Conservation (phyloP, 2,113 vertebrate genomes). For the Amblyornis subalaris region DNA sequence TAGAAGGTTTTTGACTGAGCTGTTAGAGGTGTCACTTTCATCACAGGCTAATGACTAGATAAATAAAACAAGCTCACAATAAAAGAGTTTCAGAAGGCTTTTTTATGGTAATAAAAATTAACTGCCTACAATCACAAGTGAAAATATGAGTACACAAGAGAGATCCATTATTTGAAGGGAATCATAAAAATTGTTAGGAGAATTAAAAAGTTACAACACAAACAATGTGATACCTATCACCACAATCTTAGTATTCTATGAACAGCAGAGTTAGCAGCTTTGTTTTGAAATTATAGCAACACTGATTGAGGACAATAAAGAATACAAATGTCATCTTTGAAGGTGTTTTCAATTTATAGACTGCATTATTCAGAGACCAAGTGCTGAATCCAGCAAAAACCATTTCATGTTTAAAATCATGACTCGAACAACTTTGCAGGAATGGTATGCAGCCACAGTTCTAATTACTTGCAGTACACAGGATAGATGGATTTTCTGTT, state of each 20-base stretch:
- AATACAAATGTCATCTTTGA: background rate
- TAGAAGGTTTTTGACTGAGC: constrained; percentile 44
- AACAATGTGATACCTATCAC: background rate
- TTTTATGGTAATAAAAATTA: constrained; percentile 60
- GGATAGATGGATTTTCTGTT: background rate
- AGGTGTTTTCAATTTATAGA: background rate
- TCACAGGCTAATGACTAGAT: constrained; percentile 41
- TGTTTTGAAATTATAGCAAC: constrained; percentile 27
- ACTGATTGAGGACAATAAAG: constrained; percentile 8
- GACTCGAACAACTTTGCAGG: background rate
- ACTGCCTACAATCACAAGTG: constrained; percentile 41
- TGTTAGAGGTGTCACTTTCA: constrained; percentile 11
- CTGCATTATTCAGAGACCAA: background rate
- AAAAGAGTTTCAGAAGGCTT: constrained; percentile 36
- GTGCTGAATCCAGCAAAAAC: constrained; percentile 16
- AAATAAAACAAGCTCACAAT: constrained; percentile 43
- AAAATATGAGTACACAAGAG: constrained; percentile 1
- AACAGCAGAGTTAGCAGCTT: background rate
- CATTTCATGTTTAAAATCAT: background rate
- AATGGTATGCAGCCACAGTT: background rate
- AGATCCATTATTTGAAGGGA: constrained; percentile 22
- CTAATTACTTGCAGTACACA: background rate
- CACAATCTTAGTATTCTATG: background rate
- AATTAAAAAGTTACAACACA: constrained; percentile 9
- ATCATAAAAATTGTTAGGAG: constrained; percentile 15